Percentiles rank a stretch among this genome's conserved stretches.
Conservation (phyloP, 1,140 invertebrate species). For the Sitophilus oryzae region DNA sequence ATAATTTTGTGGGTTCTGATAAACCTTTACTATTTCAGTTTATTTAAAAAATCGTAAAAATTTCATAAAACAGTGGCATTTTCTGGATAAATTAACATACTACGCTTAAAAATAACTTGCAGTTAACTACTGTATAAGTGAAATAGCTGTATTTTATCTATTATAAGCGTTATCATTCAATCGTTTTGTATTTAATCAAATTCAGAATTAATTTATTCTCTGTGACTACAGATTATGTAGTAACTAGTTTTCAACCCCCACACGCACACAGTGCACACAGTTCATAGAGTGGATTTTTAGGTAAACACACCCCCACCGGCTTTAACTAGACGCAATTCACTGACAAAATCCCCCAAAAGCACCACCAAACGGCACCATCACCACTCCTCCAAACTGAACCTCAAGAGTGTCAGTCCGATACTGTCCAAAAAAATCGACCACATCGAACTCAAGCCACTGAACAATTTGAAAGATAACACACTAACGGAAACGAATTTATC, state of each 20-base stretch:
- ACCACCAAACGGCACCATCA: conserved; percentile 13
- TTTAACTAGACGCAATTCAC: conserved; percentile 39
- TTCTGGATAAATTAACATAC: too few relatives aligned
- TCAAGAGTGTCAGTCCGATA: conserved; percentile 30
- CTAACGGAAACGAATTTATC: conserved; percentile 36
- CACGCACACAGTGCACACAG: too few relatives aligned
- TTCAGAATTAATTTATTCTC: neutral
- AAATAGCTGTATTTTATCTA: too few relatives aligned
- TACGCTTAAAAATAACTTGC: too few relatives aligned
- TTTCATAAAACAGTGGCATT: too few relatives aligned
- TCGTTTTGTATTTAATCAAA: too few relatives aligned
- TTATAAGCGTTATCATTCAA: too few relatives aligned
- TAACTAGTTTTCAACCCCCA: too few relatives aligned
- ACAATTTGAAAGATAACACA: conserved; percentile 37
- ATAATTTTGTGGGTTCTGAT: too few relatives aligned
- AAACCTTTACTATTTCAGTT: too few relatives aligned
- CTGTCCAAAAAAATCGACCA: conserved; percentile 30
- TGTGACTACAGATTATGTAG: neutral
- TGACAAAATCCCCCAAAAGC: conserved; percentile 29
- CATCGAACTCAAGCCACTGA: conserved; percentile 39
- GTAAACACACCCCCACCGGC: conserved; percentile 20
- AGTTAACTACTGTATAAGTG: too few relatives aligned
- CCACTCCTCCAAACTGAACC: conserved; percentile 26
- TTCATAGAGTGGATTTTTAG: conserved; percentile 18
- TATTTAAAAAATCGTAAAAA: too few relatives aligned